These are phyloP conservation scores for Oikopleura dioica DNA, from an alignment of 23 tunicate genomes.

Conservation along the genomic window DNA sequence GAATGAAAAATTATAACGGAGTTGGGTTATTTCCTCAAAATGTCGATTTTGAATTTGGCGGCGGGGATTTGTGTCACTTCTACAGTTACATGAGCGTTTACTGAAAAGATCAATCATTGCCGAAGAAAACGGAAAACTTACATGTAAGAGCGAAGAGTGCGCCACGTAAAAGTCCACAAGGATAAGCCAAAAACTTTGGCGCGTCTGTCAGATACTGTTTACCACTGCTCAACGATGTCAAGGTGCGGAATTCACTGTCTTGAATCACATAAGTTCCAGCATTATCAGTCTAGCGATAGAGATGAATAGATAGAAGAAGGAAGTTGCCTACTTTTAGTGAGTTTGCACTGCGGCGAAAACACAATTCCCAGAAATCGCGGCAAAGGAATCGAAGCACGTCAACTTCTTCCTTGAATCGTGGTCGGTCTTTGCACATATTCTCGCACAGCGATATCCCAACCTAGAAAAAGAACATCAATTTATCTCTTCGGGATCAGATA, in stretches of 20 bases:
- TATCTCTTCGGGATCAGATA: too few relatives aligned
- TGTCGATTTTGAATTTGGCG: conserved; percentile 64
- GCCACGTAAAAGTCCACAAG: conserved; percentile 86
- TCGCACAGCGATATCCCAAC: conserved; percentile 60
- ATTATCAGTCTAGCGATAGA: not conserved
- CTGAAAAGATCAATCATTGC: conserved; percentile 6
- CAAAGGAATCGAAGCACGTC: conserved; percentile 78
- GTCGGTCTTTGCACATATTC: conserved; percentile 53
- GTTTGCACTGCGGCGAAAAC: too few relatives aligned
- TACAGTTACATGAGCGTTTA: conserved; percentile 67
- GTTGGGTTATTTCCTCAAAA: conserved; percentile 31
- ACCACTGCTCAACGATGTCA: conserved; percentile 38
- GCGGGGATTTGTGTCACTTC: conserved; percentile 64
- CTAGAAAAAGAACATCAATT: too few relatives aligned
- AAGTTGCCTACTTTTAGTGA: too few relatives aligned
- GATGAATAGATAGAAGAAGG: too few relatives aligned
- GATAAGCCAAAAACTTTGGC: conserved; percentile 40
- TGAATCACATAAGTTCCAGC: conserved; percentile 68
- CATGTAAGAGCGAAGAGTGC: conserved; percentile 29
- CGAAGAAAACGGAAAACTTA: not conserved
- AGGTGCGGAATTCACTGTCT: conserved; percentile 43
- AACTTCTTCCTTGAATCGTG: conserved; percentile 60
- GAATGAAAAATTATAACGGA: too few relatives aligned
- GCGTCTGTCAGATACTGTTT: conserved; percentile 24
- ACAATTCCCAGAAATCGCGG: conserved; percentile 71